Conservation (phyloP, 1,140 invertebrate genomes). For the Planococcus citri region DNA sequence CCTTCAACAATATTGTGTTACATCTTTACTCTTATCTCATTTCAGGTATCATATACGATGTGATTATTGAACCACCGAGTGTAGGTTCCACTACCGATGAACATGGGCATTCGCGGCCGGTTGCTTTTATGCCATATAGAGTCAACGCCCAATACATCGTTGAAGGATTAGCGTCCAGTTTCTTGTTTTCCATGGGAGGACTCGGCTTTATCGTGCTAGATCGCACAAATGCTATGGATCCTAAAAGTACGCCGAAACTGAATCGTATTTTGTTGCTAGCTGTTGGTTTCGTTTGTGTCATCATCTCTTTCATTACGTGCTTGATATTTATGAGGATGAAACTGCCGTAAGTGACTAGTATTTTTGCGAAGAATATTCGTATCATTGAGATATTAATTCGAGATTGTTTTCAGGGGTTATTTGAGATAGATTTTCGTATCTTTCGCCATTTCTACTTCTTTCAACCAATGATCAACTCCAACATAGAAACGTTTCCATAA, state of each 20-base stretch:
- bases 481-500: neutral
- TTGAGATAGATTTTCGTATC: neutral
- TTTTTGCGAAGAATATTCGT: neutral
- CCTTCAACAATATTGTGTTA: neutral
- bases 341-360: conserved; percentile 54
- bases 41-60: conserved; percentile 93
- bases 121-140: conserved; percentile 95
- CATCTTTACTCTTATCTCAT: neutral
- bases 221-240: conserved; percentile 68
- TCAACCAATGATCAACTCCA: neutral
- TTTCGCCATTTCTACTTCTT: neutral
- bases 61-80: conserved; percentile 95
- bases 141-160: conserved; percentile 99
- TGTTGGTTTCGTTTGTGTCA: conserved; percentile 83
- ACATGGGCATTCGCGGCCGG: conserved; percentile 84
- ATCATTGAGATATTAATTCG: neutral
- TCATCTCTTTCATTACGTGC: conserved; percentile 90
- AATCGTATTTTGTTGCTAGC: conserved; percentile 83
- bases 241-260: conserved; percentile 65
- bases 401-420: neutral
- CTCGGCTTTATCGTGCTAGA: conserved; percentile 94
- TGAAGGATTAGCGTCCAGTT: conserved; percentile 94
- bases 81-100: conserved; percentile 96
- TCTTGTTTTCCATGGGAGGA: conserved; percentile 89
- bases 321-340: conserved; percentile 99